Conservation (phyloP, 2,888 invertebrate species). For the Dynastes hyllus region DNA sequence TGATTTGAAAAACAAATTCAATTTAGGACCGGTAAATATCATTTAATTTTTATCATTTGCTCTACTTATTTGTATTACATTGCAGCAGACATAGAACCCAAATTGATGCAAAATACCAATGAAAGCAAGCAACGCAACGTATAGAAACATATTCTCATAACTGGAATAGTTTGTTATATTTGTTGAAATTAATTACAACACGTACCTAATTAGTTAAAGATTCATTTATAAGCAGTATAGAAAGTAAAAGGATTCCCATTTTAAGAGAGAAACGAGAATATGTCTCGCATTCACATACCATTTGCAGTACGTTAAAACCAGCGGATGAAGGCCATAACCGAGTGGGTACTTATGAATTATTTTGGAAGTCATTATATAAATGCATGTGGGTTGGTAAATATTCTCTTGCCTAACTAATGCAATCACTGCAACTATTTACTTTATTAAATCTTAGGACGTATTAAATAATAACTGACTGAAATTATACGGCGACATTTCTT, state of each 20-base stretch:
- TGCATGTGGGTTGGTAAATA: constrained; percentile 52
- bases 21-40: no score
- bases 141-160: no score
- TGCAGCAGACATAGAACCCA: no score
- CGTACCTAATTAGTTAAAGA: no score
- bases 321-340: constrained; percentile 42
- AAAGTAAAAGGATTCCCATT: constrained; percentile 46
- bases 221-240: not conserved
- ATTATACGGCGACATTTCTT: constrained; percentile 39
- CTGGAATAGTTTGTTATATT: no score
- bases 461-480: constrained; percentile 41
- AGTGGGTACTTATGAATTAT: constrained; percentile 48
- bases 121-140: no score
- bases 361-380: constrained; percentile 37
- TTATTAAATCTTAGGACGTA: constrained; percentile 51
- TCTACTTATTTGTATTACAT: no score
- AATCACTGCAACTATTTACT: constrained; percentile 53
- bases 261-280: no score
- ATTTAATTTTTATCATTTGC: no score
- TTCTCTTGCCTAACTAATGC: constrained; percentile 49
- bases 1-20: no score
- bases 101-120: no score
- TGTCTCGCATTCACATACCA: not conserved
- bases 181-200: no score
- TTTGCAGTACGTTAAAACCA: constrained; percentile 34